A percentile compares a stretch with the other conserved stretches of the same genome.
Conservation (phyloP, 2,113 vertebrate genomes). For the Rallus limicola region DNA sequence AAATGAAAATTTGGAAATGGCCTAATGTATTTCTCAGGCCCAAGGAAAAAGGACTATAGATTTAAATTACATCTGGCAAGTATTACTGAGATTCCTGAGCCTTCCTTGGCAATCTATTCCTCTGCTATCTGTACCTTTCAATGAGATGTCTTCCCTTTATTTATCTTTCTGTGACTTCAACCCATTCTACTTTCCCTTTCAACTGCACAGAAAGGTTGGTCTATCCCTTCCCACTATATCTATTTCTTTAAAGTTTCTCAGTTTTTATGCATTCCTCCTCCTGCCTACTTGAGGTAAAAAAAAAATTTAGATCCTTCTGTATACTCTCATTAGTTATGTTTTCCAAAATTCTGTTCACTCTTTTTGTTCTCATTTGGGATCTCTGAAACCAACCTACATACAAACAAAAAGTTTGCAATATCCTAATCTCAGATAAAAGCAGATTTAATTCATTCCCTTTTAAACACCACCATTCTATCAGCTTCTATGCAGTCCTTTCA, state of each 20-base stretch:
- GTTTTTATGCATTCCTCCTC: background rate
- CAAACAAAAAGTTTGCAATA: background rate
- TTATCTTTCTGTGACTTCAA: background rate
- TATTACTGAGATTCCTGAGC: background rate
- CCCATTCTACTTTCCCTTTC: background rate
- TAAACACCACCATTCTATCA: background rate
- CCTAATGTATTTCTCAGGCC: background rate
- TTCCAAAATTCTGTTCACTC: background rate
- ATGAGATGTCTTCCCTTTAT: background rate
- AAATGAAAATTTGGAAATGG: background rate
- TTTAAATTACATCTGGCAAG: background rate
- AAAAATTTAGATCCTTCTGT: background rate
- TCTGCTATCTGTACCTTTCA: background rate
- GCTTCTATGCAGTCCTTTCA: background rate
- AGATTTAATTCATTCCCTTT: background rate
- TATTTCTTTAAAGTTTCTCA: background rate
- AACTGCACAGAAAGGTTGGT: background rate
- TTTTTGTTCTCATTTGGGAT: background rate
- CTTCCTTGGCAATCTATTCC: background rate
- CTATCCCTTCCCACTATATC: background rate
- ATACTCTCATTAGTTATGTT: background rate
- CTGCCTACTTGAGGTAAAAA: background rate
- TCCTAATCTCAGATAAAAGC: background rate
- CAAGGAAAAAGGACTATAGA: background rate
- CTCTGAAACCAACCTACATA: background rate